Conservation (phyloP, 2,888 invertebrate genomes). For the Apoda limacodes region DNA sequence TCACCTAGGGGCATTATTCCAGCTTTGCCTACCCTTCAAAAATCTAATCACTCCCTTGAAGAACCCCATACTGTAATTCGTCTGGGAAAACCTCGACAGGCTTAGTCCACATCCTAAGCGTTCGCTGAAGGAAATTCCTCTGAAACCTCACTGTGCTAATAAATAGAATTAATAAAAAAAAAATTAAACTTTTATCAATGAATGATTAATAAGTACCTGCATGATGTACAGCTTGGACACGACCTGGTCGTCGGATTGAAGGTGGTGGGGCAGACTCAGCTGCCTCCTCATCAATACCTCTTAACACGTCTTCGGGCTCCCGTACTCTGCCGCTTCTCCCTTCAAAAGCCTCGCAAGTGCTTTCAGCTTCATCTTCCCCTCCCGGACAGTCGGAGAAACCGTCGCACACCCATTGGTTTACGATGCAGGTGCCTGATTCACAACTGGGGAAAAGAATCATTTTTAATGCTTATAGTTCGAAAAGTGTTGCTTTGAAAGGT, state of each 20-base stretch:
- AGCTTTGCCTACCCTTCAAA: too few relatives aligned
- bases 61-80: too few relatives aligned
- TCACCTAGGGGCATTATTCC: too few relatives aligned
- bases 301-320: conserved; percentile 13
- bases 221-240: conserved; percentile 17
- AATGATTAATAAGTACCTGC: too few relatives aligned
- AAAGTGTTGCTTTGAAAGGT: too few relatives aligned
- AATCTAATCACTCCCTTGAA: too few relatives aligned
- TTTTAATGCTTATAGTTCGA: too few relatives aligned
- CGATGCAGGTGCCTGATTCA: conserved; percentile 44
- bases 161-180: too few relatives aligned
- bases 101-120: too few relatives aligned
- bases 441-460: conserved; percentile 49
- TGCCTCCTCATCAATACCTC: conserved; percentile 42
- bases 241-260: conserved; percentile 37
- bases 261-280: conserved; percentile 55
- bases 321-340: conserved; percentile 6
- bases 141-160: too few relatives aligned
- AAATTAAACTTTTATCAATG: too few relatives aligned
- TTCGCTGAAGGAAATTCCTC: not conserved
- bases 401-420: conserved; percentile 56
- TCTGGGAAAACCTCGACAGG: too few relatives aligned
- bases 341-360: conserved; percentile 24
- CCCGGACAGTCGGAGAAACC: conserved; percentile 56
- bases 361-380: conserved; percentile 47